Evolutionary conservation across 1,140 invertebrate species (phyloP).

Genomic region (Lepidurus apus): DNA sequence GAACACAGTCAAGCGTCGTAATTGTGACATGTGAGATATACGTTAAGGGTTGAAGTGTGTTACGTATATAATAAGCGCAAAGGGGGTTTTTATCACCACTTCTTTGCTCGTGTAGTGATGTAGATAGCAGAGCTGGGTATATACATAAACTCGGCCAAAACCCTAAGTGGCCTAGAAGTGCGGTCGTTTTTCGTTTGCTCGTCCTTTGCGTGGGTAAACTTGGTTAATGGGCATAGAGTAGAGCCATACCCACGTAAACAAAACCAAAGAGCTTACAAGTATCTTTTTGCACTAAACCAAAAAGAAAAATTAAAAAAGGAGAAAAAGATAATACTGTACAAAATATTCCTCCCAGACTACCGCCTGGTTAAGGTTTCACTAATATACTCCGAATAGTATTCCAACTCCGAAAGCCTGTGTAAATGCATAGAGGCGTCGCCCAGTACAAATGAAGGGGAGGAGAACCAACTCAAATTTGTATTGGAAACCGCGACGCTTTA

Average conservation of each 20-base stretch:
- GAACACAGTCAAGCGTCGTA: too few species aligned
- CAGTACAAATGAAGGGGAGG: constrained; percentile 14
- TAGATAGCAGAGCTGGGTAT: not conserved
- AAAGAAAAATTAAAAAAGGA: too few species aligned
- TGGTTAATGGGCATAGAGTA: not conserved
- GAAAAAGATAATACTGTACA: too few species aligned
- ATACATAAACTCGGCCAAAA: not conserved
- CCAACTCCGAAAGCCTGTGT: not conserved
- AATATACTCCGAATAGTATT: too few species aligned
- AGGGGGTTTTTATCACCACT: constrained; percentile 11
- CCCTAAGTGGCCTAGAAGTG: not conserved
- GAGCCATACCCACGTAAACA: constrained; percentile 10
- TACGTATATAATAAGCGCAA: not conserved
- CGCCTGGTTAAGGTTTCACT: too few species aligned
- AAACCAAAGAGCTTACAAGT: not conserved
- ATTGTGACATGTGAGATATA: not conserved
- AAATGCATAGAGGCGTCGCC: constrained; percentile 4
- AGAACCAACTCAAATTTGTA: constrained; percentile 15
- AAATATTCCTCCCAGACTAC: too few species aligned
- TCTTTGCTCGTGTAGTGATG: not conserved
- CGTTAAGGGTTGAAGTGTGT: not conserved
- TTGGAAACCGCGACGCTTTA: not conserved
- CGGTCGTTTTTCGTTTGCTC: not conserved
- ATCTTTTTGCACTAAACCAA: too few species aligned
- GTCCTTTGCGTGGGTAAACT: not conserved